Conservation (phyloP, 1,140 invertebrate species). For the Oreohelix idahoensis region DNA sequence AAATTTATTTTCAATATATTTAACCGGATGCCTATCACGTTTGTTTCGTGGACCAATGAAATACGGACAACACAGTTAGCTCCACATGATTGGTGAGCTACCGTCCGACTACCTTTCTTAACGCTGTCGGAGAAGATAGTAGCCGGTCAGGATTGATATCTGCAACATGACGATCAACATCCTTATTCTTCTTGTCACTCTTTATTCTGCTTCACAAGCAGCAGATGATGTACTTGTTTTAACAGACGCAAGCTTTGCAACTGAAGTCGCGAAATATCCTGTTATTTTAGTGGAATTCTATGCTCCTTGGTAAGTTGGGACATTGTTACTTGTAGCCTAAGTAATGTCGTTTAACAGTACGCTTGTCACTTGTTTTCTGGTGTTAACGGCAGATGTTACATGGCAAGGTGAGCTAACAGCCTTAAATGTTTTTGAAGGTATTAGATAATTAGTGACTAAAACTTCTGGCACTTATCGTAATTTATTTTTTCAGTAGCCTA, state of each 20-base stretch:
- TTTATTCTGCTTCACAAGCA: neutral
- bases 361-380: too few species aligned
- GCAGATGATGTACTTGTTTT: constrained; percentile 86
- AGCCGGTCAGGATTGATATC: neutral
- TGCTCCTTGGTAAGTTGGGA: constrained; percentile 88
- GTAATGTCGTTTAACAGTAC: too few species aligned
- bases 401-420: too few species aligned
- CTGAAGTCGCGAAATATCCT: constrained; percentile 84
- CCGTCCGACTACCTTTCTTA: neutral
- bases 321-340: too few species aligned
- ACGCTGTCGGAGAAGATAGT: neutral
- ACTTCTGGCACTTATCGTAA: too few species aligned
- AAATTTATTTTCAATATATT: neutral
- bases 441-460: too few species aligned
- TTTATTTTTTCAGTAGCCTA: too few species aligned
- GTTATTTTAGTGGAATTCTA: constrained; percentile 98
- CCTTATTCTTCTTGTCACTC: neutral
- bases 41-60: constrained; percentile 50
- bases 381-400: too few species aligned
- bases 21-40: neutral
- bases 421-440: too few species aligned
- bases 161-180: neutral
- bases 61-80: constrained; percentile 46
- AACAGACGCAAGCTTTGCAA: constrained; percentile 86
- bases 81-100: constrained; percentile 19